Evolutionary conservation across 2,888 invertebrate species (phyloP), one percentile per base, ranked within the genome.

Genomic region (Tetranychus piercei): DNA sequence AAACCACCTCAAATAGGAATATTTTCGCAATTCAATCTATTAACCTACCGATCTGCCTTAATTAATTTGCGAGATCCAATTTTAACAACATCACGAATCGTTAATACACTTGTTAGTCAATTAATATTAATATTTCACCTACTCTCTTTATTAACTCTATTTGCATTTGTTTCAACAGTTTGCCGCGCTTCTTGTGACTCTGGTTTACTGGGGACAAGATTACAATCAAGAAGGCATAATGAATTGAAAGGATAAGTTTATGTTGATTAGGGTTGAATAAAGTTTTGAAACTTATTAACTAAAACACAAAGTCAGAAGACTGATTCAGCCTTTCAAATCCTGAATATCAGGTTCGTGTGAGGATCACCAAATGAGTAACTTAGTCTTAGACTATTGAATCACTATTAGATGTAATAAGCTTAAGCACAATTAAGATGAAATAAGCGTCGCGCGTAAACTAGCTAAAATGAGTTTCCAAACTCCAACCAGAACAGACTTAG

Each of bases 161-260:
- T 4, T 6, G 0, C 7, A 8, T 2, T n/a, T 20, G 0, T 18
- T 1, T 22, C 11, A 1, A 20, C 22, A 78, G 80, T 76, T 34
- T 65, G n/a, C 80, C 11, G 81, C 80, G 1, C 3, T 83, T 0
- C 75, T 83, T 2, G 79, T 82, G 1, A 83, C 84, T 5, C 77
- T 84, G 76, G 80, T 84, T 55, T 84, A 83, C 76, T 80, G 81
- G 55, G 79, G 80, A 66, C 78, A 81, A 71, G 76, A 78, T 1
- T 77, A 90, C 74, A 88, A 90, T 81, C 91, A 91, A 82, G 90
- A 90, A 80, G 94, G 92, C 1, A 91, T 94, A 0, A 90, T 91
- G 88, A 95, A 95, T 82, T 91, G 94, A 78, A 94, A 93, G 81
- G 94, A n/a, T n/a, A n/a, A n/a, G n/a, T n/a, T n/a, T n/a, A n/a